Evolutionary conservation across 2,113 vertebrate genomes (phyloP), one percentile per base, ranked within the genome.

Genomic region (Equus przewalskii): DNA sequence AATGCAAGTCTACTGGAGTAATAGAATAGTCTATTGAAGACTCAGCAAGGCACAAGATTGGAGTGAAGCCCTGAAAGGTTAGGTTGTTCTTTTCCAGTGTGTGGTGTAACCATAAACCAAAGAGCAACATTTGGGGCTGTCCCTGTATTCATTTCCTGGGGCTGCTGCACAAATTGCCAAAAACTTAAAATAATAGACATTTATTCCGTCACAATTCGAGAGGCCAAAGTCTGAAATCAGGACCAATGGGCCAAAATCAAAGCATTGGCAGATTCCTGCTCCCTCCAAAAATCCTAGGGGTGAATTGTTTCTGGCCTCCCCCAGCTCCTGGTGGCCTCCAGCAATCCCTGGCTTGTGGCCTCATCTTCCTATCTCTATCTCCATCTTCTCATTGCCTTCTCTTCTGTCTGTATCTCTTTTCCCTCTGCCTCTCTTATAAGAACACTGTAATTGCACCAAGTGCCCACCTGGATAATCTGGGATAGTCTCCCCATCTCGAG

Each of bases 101-200:
- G 22, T 93, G n/a, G 18, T 64, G 2, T 54, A 54, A 83, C 44
- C 44, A 54, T 73, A 64, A 82, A 49, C 44, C 41, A 93, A 76
- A 44, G 2, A 85, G 24, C 19, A 3, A 24, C 49, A 9, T 24
- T n/a, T 24, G 80, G 9, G 4, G 16, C 19, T 73, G 7, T 79
- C 21, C 44, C 73, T 65, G 4, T 94, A 33, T 85, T 79, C 12
- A 24, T 51, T 91, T 93, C 22, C 75, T 72, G 22, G 11, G 51
- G 19, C 13, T 62, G 24, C 12, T 93, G 24, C 73, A 95, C 80
- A 86, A 82, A 62, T 46, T 65, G 19, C 60, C 51, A 51, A 41
- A 91, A 92, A 89, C 30, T 91, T 91, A 79, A 81, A 96, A 73
- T 76, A 91, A 85, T 5, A 93, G 9, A 89, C 56, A 58, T 62